Conservation (phyloP, 2,113 vertebrate genomes). For the Pagrus major region DNA sequence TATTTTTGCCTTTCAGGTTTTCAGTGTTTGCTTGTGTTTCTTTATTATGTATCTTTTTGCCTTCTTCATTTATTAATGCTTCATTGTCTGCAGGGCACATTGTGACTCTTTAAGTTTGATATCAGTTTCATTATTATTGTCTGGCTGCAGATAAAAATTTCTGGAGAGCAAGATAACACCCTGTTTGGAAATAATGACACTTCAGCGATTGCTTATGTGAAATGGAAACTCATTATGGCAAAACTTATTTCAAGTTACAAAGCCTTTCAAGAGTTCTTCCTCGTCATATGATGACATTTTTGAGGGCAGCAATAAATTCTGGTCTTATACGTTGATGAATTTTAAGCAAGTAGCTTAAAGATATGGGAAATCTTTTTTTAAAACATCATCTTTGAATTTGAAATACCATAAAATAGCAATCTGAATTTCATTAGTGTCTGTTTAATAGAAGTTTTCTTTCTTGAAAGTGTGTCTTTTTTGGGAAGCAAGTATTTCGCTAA, state of each 20-base stretch:
- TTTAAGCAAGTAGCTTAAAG: neutral
- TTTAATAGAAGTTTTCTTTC: neutral
- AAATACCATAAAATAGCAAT: neutral
- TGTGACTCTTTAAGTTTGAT: slow-evolving; percentile 16
- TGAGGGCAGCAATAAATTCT: neutral
- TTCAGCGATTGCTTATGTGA: neutral
- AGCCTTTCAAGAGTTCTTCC: slow-evolving; percentile 1
- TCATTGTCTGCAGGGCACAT: slow-evolving; percentile 19
- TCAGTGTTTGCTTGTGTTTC: neutral
- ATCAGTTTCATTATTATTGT: slow-evolving; percentile 29
- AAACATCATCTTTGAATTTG: slow-evolving; percentile 4
- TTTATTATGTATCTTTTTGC: slow-evolving; percentile 1
- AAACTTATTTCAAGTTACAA: slow-evolving; percentile 16
- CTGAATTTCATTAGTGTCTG: slow-evolving; percentile 2
- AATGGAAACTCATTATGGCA: slow-evolving; percentile 19
- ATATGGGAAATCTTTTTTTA: neutral
- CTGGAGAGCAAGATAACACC: slow-evolving; percentile 1
- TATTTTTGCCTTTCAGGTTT: neutral
- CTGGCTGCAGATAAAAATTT: slow-evolving; percentile 1
- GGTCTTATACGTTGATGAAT: neutral
- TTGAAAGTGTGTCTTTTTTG: neutral
- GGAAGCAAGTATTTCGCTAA: neutral
- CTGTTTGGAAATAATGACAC: neutral
- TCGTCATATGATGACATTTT: slow-evolving; percentile 3
- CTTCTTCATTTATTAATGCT: slow-evolving; percentile 42